These are phyloP conservation scores for Parasteatoda lunata DNA, from an alignment of 2,888 invertebrate species.

Conservation along the genomic window DNA sequence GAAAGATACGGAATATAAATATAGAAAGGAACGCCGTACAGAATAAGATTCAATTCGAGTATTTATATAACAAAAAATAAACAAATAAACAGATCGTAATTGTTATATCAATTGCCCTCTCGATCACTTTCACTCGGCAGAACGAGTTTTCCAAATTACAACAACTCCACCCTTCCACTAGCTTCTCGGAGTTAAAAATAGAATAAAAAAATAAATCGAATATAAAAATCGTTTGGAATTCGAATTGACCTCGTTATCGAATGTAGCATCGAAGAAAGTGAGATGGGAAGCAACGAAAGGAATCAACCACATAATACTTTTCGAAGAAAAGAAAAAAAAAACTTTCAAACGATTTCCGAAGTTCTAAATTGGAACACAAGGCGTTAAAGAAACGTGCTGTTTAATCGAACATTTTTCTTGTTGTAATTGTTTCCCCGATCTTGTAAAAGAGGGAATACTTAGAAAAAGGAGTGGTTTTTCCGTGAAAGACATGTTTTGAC, in stretches of 20 bases:
- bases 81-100: slow-evolving; percentile 1
- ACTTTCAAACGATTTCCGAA: too few species aligned
- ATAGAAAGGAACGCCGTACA: not conserved
- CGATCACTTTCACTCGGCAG: not conserved
- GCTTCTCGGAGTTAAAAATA: slow-evolving; percentile 13
- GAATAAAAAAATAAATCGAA: not conserved
- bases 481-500: too few species aligned
- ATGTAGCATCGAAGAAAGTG: not conserved
- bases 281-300: not conserved
- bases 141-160: not conserved
- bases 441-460: too few species aligned
- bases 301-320: too few species aligned
- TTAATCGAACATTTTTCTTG: too few species aligned
- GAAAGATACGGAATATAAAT: not conserved
- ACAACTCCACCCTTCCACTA: slow-evolving; percentile 4
- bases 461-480: too few species aligned
- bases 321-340: too few species aligned
- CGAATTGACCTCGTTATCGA: not conserved
- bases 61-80: not conserved
- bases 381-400: too few species aligned
- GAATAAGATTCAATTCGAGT: not conserved
- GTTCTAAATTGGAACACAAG: too few species aligned
- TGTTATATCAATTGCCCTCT: not conserved
- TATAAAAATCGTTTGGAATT: not conserved
- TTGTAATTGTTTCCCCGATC: too few species aligned